Evolutionary conservation across 2,888 invertebrate species (phyloP), one percentile per base, ranked within the genome.

Genomic region (Apotomis capreana): DNA sequence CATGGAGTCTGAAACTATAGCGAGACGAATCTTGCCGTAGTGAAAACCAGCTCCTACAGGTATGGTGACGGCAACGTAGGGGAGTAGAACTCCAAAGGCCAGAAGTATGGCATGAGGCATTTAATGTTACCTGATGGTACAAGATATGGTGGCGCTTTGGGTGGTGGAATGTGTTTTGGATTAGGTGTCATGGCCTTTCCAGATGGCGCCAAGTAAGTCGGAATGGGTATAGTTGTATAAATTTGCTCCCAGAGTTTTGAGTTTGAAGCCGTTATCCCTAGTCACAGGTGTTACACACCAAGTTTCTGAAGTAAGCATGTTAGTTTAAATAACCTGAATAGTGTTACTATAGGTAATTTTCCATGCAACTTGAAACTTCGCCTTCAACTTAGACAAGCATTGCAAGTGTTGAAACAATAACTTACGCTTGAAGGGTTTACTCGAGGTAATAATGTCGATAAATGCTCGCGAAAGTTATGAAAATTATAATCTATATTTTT

Each of bases 1-100:
- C 15, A 15, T 15, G 15, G 15, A 15, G 15, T 15, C 15, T 15
- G 15, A 15, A 15, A 15, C 15, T 15, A 15, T 15, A 15, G 15
- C 15, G 15, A 15, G 15, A 15, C 15, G 15, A 15, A 93, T 61
- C 90, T 92, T 12, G 94, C 94, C 0, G 94, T 96, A 15, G 95
- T 94, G 0, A 96, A 96, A 82, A 95, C 94, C 58, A 97, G 97
- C 1, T 96, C 96, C 0, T 96, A 96, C 87, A 95, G 95, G 76
- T 97, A 97, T 80, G 96, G 96, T 77, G 97, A 97, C 83, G 96
- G 96, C 51, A 98, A 98, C 82, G 96, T 97, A 15, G 98, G 98
- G 0, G 96, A 97, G 77, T 98, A 98, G 98, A 97, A 96, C 88
- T 95, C 95, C 0, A 95, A 95, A 67, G 98, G 98, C 0, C 96